A percentile compares a stretch with the other conserved stretches of the same genome.
Conservation (phyloP, 2,888 invertebrate species). For the Synanthedon formicaeformis region DNA sequence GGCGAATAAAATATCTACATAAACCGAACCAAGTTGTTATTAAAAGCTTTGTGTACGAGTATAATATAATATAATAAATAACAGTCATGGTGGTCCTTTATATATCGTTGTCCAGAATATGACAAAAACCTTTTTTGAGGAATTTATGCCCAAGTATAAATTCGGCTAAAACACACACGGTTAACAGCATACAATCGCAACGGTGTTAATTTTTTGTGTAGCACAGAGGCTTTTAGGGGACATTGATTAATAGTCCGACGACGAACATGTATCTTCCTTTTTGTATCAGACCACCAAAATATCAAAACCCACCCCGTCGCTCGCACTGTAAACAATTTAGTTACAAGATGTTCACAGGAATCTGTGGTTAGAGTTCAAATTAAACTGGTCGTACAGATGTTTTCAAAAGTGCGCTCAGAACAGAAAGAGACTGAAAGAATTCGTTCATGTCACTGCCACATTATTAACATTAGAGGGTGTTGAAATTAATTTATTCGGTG, state of each 20-base stretch:
- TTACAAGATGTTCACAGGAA: background rate
- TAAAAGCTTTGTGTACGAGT: no score
- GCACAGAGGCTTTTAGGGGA: constrained; percentile 51
- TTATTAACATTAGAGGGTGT: constrained; percentile 19
- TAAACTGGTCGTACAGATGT: constrained; percentile 18
- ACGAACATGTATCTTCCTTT: constrained; percentile 39
- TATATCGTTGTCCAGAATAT: no score
- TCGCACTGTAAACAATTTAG: background rate
- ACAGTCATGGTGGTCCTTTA: background rate
- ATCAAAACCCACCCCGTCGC: constrained; percentile 13
- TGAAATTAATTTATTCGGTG: constrained; percentile 13
- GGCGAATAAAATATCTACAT: no score
- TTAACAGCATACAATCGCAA: background rate
- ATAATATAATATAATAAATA: background rate
- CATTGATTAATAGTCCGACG: constrained; percentile 54
- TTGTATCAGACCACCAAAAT: constrained; percentile 16
- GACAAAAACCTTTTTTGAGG: no score
- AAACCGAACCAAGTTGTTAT: no score
- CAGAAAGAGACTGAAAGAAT: constrained; percentile 18
- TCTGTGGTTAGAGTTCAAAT: constrained; percentile 11
- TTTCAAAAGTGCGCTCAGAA: constrained; percentile 26
- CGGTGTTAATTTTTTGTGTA: constrained; percentile 36
- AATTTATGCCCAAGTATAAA: background rate
- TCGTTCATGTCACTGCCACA: constrained; percentile 27
- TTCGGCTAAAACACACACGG: background rate